These are phyloP conservation scores for Mycalesis mineus DNA, from an alignment of 2,888 invertebrate genomes.

Conservation along the genomic window DNA sequence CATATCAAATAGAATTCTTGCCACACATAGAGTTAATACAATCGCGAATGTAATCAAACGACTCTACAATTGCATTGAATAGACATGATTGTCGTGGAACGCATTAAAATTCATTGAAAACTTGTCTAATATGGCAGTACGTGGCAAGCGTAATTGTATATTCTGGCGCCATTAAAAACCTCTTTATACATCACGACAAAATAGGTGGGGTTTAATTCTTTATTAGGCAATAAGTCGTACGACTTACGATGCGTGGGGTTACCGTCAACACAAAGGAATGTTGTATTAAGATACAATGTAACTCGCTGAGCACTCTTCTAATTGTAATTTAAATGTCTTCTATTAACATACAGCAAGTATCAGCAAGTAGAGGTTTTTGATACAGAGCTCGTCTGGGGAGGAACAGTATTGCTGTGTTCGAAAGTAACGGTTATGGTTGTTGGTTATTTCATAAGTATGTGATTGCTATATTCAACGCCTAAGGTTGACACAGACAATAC, in stretches of 20 bases:
- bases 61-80: constrained; percentile 31
- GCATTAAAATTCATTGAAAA: constrained; percentile 63
- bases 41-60: constrained; percentile 28
- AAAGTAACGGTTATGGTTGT: too few relatives aligned
- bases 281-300: too few relatives aligned
- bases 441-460: too few relatives aligned
- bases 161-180: constrained; percentile 7
- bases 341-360: too few relatives aligned
- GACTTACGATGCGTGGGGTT: background rate
- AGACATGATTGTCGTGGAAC: constrained; percentile 28
- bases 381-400: too few relatives aligned
- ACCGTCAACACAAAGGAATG: too few relatives aligned
- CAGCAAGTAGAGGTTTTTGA: too few relatives aligned
- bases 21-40: constrained; percentile 23
- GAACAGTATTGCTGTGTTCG: too few relatives aligned
- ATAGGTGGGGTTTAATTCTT: background rate
- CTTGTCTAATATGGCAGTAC: constrained; percentile 53
- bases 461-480: too few relatives aligned
- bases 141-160: constrained; percentile 41
- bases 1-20: constrained; percentile 11
- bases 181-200: background rate
- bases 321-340: too few relatives aligned
- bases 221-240: background rate
- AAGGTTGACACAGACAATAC: too few relatives aligned
- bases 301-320: too few relatives aligned